Evolutionary conservation across 2,797 vertebrate genomes (phyloP).

Genomic region (Crypturellus tataupa): DNA sequence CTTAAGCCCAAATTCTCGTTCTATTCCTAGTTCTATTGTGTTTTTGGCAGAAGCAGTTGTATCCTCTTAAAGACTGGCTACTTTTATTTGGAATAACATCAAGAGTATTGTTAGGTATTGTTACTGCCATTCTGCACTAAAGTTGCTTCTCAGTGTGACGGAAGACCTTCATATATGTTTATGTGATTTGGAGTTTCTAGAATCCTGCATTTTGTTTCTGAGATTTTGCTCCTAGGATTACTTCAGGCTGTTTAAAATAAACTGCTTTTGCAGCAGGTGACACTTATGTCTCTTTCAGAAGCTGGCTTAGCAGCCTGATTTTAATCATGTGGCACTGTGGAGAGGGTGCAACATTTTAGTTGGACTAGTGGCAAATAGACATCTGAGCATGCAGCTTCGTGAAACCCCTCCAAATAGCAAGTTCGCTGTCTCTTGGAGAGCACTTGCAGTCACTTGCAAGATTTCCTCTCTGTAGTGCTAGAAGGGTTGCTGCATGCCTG

Average conservation of each 20-base stretch:
- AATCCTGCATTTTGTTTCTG: background rate
- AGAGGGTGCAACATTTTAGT: background rate
- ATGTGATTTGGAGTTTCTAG: background rate
- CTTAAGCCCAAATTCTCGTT: fast-evolving
- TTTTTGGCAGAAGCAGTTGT: background rate
- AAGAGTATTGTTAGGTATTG: background rate
- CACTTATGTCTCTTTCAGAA: background rate
- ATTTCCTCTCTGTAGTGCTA: background rate
- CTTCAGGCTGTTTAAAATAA: background rate
- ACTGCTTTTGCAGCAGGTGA: background rate
- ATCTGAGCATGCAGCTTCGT: background rate
- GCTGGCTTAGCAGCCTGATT: background rate
- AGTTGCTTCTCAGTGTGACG: background rate
- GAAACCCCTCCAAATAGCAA: background rate
- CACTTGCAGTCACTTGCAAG: background rate
- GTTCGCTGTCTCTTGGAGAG: background rate
- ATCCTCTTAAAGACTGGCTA: background rate
- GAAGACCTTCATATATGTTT: background rate
- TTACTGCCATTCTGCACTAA: background rate
- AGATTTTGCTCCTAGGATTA: background rate
- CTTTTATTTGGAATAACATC: background rate
- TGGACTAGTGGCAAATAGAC: background rate
- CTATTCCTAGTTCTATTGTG: background rate
- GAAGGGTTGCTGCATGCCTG: background rate
- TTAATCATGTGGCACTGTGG: background rate